phyloP scores from a whole-genome alignment of 2,888 invertebrate genomes.

The Fragum whitleyi region DNA sequence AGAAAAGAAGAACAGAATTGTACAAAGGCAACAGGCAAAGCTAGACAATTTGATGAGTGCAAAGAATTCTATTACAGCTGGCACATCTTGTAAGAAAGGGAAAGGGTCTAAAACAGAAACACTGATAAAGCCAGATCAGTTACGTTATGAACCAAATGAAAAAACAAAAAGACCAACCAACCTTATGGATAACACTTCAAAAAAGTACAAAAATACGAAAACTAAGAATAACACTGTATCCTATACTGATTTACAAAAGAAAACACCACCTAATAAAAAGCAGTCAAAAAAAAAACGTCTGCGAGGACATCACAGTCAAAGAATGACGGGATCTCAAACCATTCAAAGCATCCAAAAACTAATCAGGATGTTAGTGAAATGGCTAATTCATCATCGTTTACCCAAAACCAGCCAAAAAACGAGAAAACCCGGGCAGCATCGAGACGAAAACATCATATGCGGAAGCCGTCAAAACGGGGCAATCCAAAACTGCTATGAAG shows the following conservation, averaged over 20 bases:
- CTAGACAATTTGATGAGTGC: slow-evolving; percentile 7
- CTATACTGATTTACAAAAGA: not conserved
- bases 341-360: not conserved
- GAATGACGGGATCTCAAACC: not conserved
- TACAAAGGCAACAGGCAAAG: slow-evolving; percentile 13
- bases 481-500: slow-evolving; percentile 1
- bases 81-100: too few species aligned
- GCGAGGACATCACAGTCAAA: too few species aligned
- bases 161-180: not conserved
- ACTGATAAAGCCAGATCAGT: not conserved
- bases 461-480: slow-evolving; percentile 25
- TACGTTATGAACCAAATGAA: not conserved
- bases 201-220: not conserved
- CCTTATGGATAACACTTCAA: not conserved
- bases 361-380: not conserved
- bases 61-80: not conserved
- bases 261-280: not conserved
- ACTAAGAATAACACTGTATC: not conserved
- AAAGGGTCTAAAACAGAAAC: too few species aligned
- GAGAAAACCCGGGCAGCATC: slow-evolving; percentile 2
- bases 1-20: slow-evolving; percentile 15
- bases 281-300: not conserved
- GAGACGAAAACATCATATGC: slow-evolving; percentile 17
- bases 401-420: not conserved
- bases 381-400: not conserved